Conservation (phyloP, 2,113 vertebrate genomes). For the Panurus biarmicus region DNA sequence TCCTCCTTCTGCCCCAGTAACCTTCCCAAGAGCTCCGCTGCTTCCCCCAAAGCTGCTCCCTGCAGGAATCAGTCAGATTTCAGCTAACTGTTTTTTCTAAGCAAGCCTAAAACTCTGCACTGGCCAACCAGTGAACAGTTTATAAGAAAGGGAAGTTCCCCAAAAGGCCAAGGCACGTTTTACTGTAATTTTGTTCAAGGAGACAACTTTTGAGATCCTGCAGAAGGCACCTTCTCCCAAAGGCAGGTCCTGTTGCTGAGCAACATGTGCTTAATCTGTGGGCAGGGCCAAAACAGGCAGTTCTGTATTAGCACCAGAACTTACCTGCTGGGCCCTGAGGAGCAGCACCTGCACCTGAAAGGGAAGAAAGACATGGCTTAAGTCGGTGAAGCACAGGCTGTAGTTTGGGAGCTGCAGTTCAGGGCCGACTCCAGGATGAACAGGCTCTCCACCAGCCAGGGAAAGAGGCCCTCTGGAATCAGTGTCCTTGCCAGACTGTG, state of each 20-base stretch:
- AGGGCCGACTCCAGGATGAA: not conserved
- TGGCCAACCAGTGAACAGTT: not conserved
- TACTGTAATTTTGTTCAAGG: not conserved
- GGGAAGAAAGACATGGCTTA: not conserved
- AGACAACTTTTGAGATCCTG: not conserved
- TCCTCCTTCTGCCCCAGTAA: not conserved
- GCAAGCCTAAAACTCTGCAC: not conserved
- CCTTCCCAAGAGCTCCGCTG: not conserved
- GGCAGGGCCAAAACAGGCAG: not conserved
- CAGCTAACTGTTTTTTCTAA: not conserved
- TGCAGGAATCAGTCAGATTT: not conserved
- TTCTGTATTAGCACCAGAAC: not conserved
- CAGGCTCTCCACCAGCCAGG: not conserved
- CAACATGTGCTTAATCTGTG: fast-evolving
- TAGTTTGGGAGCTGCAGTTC: not conserved
- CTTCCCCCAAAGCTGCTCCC: not conserved
- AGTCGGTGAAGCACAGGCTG: not conserved
- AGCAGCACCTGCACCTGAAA: not conserved
- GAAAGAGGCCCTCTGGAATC: not conserved
- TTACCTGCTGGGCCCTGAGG: not conserved
- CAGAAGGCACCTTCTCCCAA: not conserved
- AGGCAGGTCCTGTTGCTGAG: not conserved
- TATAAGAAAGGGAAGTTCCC: not conserved
- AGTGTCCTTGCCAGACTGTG: not conserved
- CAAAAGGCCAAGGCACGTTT: not conserved